Evolutionary conservation across 2,888 invertebrate genomes (phyloP), one percentile per base, ranked within the genome.

Genomic region (Pristionchus arcanus): DNA sequence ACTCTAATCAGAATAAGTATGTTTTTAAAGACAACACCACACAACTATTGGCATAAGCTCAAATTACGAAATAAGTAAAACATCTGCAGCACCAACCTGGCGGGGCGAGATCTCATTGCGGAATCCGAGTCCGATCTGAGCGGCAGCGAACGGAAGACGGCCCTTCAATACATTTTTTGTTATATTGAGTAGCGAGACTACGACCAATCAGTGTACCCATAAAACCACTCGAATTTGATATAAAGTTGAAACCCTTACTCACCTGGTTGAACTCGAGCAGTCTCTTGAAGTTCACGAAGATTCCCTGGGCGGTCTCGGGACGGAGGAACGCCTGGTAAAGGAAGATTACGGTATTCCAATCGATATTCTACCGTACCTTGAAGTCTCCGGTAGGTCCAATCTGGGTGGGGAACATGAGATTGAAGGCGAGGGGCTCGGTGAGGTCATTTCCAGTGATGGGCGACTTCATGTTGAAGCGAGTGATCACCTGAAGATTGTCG

Each of bases 301-400:
- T 99, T 49, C 99, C 99, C 96, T 99, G 99, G 0, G 99, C 99
- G 25, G 99, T 99, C 96, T 99, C 99, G 37, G 99, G 99, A 90
- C 99, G 97, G 37, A 99, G 96, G 95, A 97, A 99, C 28, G 95
- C 95, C 89, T 89, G 55, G 74, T 25, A 84, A 66, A 13, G n/a
- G 28, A 55, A 15, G 81, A 2, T 81, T 31, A 55, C 55, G n/a
- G n/a, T 53, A 55, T 2, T 63, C n/a, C 31, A 25, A 34, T 49
- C 37, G 86, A 66, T 34, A 16, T 49, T 49, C n/a, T 28, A 85
- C 31, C 37, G 25, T 66, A 81, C 89, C 96, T 98, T 98, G 2
- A 98, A 96, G 90, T 97, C 96, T 0, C 99, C 99, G 91, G 98
- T 97, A 2, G 99, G 99, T 34, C 99, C 99, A 95, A 99, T 99